A percentile compares a stretch with the other conserved stretches of the same genome.
phyloP scores from a whole-genome alignment of 2,113 vertebrate genomes.

The Saccopteryx bilineata region DNA sequence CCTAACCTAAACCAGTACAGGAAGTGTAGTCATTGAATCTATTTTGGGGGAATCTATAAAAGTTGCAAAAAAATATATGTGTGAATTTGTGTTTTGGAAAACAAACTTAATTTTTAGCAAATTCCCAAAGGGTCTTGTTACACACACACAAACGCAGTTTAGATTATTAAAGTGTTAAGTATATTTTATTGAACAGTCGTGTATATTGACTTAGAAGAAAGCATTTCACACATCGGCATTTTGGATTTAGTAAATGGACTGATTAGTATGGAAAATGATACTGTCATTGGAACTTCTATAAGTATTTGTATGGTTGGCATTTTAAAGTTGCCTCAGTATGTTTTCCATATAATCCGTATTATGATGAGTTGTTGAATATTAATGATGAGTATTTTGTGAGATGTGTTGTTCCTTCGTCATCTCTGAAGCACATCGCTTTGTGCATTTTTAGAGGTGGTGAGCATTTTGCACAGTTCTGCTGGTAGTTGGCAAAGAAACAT shows the following conservation, averaged over 20 bases:
- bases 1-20: neutral
- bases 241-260: constrained; percentile 41
- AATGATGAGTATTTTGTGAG: neutral
- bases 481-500: neutral
- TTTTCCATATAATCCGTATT: constrained; percentile 35
- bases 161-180: constrained; percentile 25
- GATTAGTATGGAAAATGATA: constrained; percentile 40
- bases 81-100: constrained; percentile 35
- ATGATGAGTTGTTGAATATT: neutral
- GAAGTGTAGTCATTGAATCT: neutral
- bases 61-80: constrained; percentile 38
- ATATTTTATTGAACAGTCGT: constrained; percentile 26
- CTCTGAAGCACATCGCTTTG: neutral
- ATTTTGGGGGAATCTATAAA: neutral
- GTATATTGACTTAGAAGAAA: constrained; percentile 49
- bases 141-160: neutral
- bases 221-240: neutral
- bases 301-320: constrained; percentile 32
- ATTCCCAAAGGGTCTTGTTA: constrained; percentile 17
- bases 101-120: constrained; percentile 4
- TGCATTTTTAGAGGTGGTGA: neutral
- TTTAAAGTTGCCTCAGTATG: neutral
- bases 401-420: neutral
- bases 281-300: neutral
- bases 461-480: neutral